Evolutionary conservation across 1,140 invertebrate species (phyloP), one percentile per base, ranked within the genome.

Genomic region (Bombyx mandarina): DNA sequence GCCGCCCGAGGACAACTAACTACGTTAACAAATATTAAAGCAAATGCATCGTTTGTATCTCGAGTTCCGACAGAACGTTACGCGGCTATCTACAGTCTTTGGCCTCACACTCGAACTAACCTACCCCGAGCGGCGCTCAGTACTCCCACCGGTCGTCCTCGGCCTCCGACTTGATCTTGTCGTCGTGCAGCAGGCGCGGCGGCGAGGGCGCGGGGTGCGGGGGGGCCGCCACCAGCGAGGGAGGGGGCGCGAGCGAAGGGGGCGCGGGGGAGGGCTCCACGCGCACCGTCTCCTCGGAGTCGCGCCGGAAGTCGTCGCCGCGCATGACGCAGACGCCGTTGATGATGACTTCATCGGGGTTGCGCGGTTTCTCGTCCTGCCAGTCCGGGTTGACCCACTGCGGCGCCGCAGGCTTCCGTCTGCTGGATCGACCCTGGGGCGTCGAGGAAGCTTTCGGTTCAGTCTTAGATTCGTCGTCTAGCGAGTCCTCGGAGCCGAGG

Each of bases 341-440:
- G 63, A 97, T 97, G 61, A 97, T 96, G 1, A 96, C 93, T 79
- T 96, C 95, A 65, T 92, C 91, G 8, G 91, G 90, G 61, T 89
- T 89, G 57, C 88, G 89, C 61, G 82, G 79, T 62, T 90, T 88
- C 54, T 92, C 91, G 63, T 96, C 93, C 77, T 96, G 94, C 92
- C 95, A 95, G 54, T 97, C 96, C 3, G 96, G 97, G 82, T 98
- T 98, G 0, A 99, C 96, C 96, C 97, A 98, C 86, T 99, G 97
- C 0, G 98, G 98, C 43, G 96, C 96, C 0, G 96, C 96, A 1
- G 97, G 95, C 88, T 99, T 99, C 58, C 97, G 90, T 59, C 97
- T 83, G 52, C 89, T 91, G 51, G 92, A 92, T 12, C 85, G 80
- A 8, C 87, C 89, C n/a, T 89, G 88, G 18, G 89, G 87, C 0